Evolutionary conservation across 2,113 vertebrate species (phyloP).

Genomic region (Morone saxatilis): DNA sequence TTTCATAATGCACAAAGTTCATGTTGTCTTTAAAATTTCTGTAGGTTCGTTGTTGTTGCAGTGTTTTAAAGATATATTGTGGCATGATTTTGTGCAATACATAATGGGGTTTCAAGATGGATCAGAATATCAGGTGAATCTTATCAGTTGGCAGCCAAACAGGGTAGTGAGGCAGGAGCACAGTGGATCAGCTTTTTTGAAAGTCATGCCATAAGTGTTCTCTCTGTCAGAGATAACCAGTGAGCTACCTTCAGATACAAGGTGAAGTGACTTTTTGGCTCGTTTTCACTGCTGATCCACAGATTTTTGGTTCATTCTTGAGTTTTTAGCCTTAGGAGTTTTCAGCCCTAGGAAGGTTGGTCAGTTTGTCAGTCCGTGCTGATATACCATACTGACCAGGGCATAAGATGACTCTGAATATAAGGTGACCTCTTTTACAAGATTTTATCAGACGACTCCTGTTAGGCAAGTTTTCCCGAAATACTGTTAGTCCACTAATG

Average conservation of each 20-base stretch:
- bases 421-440: background rate
- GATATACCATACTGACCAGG: background rate
- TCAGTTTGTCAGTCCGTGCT: background rate
- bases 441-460: constrained; percentile 6
- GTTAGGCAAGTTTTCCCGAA: background rate
- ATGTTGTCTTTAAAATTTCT: background rate
- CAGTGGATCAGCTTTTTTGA: constrained; percentile 14
- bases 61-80: background rate
- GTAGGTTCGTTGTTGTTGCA: background rate
- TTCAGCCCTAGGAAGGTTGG: background rate
- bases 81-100: constrained; percentile 15
- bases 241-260: constrained; percentile 8
- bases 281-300: background rate
- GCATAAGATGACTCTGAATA: constrained; percentile 10
- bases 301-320: background rate
- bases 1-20: background rate
- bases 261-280: constrained; percentile 4
- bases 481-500: constrained; percentile 31
- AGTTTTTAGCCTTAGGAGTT: background rate
- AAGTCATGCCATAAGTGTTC: constrained; percentile 33
- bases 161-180: background rate
- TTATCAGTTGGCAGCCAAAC: constrained; percentile 42
- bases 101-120: background rate
- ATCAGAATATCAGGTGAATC: constrained; percentile 36
- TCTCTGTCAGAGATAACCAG: constrained; percentile 28